Percentiles rank a stretch among this genome's conserved stretches.
These are phyloP conservation scores for Pelobates fuscus DNA, from an alignment of 2,113 vertebrate species.

Conservation along the genomic window DNA sequence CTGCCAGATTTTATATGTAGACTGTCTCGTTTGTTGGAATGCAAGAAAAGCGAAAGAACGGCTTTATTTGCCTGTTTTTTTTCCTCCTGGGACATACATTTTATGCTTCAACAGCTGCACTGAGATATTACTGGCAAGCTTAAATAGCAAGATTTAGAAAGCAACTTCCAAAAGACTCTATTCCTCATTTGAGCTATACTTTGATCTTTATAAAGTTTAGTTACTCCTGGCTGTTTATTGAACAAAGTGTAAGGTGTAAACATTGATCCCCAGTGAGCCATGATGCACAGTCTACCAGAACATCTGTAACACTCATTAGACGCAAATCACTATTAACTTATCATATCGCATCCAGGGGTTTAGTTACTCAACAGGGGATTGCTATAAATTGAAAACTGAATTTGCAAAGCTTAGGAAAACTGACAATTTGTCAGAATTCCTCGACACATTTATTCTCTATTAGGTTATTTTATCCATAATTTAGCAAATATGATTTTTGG, in stretches of 20 bases:
- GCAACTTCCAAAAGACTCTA: neutral
- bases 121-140: constrained; percentile 32
- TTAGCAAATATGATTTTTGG: too few species aligned
- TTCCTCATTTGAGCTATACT: constrained; percentile 11
- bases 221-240: constrained; percentile 40
- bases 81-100: constrained; percentile 18
- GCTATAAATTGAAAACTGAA: too few species aligned
- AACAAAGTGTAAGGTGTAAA: constrained; percentile 26
- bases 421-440: too few species aligned
- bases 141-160: constrained; percentile 26
- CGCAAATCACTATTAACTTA: too few species aligned
- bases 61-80: constrained; percentile 12
- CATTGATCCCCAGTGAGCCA: neutral
- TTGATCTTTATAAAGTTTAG: constrained; percentile 29
- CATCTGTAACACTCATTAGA: constrained; percentile 27
- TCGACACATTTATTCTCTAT: too few species aligned
- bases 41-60: constrained; percentile 1
- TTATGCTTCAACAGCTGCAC: constrained; percentile 23
- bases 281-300: constrained; percentile 8
- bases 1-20: neutral
- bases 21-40: neutral
- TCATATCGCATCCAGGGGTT: too few species aligned
- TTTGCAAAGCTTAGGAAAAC: too few species aligned
- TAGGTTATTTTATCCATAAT: too few species aligned
- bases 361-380: too few species aligned